A percentile compares a stretch with the other conserved stretches of the same genome.
phyloP scores from a whole-genome alignment of 2,888 invertebrate genomes.

The Emmelina monodactyla region DNA sequence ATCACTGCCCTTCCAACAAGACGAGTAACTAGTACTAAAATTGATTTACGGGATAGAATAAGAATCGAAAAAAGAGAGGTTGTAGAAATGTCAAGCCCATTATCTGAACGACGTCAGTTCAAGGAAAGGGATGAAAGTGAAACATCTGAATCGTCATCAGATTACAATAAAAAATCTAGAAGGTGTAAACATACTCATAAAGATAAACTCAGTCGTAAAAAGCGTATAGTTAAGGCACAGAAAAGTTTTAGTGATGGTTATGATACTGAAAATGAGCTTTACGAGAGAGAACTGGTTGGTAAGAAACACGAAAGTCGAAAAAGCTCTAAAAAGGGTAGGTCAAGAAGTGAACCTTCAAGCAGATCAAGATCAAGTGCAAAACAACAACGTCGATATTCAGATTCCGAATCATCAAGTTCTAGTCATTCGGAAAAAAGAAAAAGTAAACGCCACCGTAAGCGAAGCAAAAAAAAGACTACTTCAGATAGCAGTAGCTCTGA shows the following conservation, averaged over 20 bases:
- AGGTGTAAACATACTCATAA: conserved; percentile 30
- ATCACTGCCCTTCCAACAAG: conserved; percentile 51
- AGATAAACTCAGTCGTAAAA: conserved; percentile 38
- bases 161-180: conserved; percentile 33
- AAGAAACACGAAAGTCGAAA: conserved; percentile 20
- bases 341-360: conserved; percentile 56
- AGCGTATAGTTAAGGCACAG: conserved; percentile 37
- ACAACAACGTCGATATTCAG: conserved; percentile 32
- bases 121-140: conserved; percentile 33
- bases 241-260: conserved; percentile 63
- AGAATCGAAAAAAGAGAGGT: conserved; percentile 60
- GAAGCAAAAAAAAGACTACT: conserved; percentile 45
- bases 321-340: conserved; percentile 42
- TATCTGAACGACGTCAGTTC: conserved; percentile 31
- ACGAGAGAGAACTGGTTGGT: conserved; percentile 25
- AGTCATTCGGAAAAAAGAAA: conserved; percentile 41
- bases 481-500: conserved; percentile 54
- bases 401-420: conserved; percentile 41
- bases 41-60: conserved; percentile 55
- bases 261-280: conserved; percentile 44
- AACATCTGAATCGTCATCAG: conserved; percentile 54
- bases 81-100: conserved; percentile 53
- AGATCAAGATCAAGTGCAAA: conserved; percentile 34
- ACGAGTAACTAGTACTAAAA: conserved; percentile 60
- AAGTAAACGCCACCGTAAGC: conserved; percentile 47